These are phyloP conservation scores for Onychomys arenicola DNA, from an alignment of 2,797 vertebrate species.

Conservation along the genomic window DNA sequence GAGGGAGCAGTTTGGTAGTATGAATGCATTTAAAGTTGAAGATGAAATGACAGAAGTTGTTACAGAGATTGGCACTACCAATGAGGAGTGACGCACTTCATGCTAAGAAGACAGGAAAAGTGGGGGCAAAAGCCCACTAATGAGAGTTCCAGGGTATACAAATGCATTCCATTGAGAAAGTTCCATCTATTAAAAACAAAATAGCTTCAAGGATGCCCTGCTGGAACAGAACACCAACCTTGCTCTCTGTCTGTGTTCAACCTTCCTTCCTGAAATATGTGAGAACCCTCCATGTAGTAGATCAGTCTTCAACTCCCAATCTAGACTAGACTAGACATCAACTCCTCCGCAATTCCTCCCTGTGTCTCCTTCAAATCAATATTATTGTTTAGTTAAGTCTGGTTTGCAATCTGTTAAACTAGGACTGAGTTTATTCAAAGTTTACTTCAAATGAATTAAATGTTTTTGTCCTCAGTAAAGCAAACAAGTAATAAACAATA, in stretches of 20 bases:
- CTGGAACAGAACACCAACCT: background rate
- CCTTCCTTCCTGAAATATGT: background rate
- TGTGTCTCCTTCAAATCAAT: background rate
- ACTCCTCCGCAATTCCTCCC: background rate
- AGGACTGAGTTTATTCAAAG: background rate
- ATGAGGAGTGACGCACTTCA: background rate
- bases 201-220: background rate
- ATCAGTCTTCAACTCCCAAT: background rate
- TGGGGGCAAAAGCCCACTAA: background rate
- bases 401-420: background rate
- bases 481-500: background rate
- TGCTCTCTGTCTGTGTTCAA: background rate
- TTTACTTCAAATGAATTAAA: slow-evolving; percentile 1
- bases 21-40: background rate
- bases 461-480: background rate
- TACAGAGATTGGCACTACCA: background rate
- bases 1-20: background rate
- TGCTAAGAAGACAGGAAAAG: background rate
- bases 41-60: background rate
- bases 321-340: background rate
- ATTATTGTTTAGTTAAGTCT: background rate
- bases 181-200: background rate
- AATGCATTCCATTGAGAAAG: background rate
- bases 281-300: background rate
- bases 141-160: background rate